A percentile compares a stretch with the other conserved stretches of the same genome.
Evolutionary conservation across 2,797 vertebrate species (phyloP).

Genomic region (Pangasius macronema): DNA sequence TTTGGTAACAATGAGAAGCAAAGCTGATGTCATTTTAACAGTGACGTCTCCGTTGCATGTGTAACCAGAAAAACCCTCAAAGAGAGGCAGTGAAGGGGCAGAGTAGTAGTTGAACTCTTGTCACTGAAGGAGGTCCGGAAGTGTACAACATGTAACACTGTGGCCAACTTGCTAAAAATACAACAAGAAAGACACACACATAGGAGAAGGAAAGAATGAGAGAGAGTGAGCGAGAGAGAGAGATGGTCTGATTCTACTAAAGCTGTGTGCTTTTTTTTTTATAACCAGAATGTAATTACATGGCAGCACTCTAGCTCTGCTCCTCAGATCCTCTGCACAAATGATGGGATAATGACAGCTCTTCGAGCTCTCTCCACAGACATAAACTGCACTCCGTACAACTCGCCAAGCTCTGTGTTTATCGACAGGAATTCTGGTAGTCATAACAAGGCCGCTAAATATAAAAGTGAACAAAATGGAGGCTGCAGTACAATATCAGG

Average conservation of each 20-base stretch:
- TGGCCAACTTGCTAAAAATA: constrained; percentile 42
- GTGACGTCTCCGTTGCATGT: background rate
- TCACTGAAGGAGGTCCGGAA: constrained; percentile 39
- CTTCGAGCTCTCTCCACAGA: constrained; percentile 56
- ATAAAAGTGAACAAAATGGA: constrained; percentile 61
- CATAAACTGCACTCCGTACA: constrained; percentile 56
- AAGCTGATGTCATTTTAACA: constrained; percentile 8
- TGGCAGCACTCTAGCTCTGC: constrained; percentile 46
- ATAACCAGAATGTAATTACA: constrained; percentile 60
- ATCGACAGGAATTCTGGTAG: constrained; percentile 64
- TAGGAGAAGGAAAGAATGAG: background rate
- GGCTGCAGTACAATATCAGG: constrained; percentile 45
- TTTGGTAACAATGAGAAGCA: background rate
- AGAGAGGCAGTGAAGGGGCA: background rate
- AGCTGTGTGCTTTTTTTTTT: constrained; percentile 29
- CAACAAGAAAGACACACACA: background rate
- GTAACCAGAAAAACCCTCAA: constrained; percentile 6
- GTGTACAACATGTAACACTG: constrained; percentile 41
- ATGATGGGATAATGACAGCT: constrained; percentile 64
- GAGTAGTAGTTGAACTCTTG: constrained; percentile 9
- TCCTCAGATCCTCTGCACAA: constrained; percentile 65
- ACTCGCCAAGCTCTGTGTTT: constrained; percentile 60
- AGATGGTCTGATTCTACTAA: constrained; percentile 43
- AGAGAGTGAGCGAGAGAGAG: background rate
- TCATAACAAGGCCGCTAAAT: constrained; percentile 66